Conservation (phyloP, 2,113 vertebrate species). For the Lutjanus erythropterus region DNA sequence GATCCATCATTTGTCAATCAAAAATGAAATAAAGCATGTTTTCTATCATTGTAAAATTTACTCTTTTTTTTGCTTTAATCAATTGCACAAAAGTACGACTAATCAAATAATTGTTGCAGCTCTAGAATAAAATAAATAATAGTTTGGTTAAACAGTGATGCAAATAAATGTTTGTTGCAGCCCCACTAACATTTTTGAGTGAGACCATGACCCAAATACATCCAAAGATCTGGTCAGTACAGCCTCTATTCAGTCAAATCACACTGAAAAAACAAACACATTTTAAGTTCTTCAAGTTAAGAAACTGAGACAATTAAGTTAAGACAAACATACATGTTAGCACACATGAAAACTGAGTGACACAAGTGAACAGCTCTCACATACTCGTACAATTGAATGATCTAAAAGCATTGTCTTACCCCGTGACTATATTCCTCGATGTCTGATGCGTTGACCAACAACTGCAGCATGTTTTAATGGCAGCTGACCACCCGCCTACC, state of each 20-base stretch:
- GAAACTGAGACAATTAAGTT: neutral
- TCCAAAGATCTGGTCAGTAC: neutral
- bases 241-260: neutral
- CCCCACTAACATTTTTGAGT: neutral
- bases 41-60: neutral
- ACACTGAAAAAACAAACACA: neutral
- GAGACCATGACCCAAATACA: too few relatives aligned
- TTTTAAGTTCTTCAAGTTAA: neutral
- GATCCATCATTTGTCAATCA: neutral
- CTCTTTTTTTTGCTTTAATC: neutral
- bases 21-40: neutral
- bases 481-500: constrained; percentile 73
- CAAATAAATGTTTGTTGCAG: neutral
- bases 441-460: constrained; percentile 73
- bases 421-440: constrained; percentile 64
- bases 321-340: neutral
- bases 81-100: neutral
- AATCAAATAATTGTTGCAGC: too few relatives aligned
- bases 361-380: neutral
- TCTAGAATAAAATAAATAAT: too few relatives aligned
- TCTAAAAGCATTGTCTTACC: constrained; percentile 77
- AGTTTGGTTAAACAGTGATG: too few relatives aligned
- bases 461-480: constrained; percentile 82
- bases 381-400: neutral
- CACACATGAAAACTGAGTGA: neutral